These are phyloP conservation scores for Drosophila neotestacea DNA, from an alignment of 2,888 invertebrate species.

Conservation along the genomic window DNA sequence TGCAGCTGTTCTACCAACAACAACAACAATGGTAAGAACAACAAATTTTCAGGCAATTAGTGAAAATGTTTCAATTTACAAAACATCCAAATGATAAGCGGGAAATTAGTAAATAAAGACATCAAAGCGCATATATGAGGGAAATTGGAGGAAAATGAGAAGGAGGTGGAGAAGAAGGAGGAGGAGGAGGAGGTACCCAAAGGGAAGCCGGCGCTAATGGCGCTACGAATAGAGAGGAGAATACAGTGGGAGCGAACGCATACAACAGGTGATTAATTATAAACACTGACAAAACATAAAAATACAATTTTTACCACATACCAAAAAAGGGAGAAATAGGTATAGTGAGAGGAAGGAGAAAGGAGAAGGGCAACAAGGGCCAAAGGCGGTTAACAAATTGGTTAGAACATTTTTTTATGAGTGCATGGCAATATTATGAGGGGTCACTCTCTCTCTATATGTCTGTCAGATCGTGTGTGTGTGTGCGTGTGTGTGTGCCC, in stretches of 20 bases:
- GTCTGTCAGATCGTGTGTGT: slow-evolving; percentile 15
- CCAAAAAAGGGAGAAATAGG: slow-evolving; percentile 47
- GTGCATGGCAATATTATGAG: slow-evolving; percentile 51
- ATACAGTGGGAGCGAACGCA: slow-evolving; percentile 44
- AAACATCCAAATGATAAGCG: slow-evolving; percentile 79
- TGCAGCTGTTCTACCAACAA: slow-evolving; percentile 41
- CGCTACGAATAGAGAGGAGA: slow-evolving; percentile 48
- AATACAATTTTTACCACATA: slow-evolving; percentile 76
- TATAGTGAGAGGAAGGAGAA: not conserved
- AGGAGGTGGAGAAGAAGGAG: not conserved
- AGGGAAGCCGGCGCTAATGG: slow-evolving; percentile 78
- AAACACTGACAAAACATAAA: slow-evolving; percentile 82
- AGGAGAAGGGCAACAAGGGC: slow-evolving; percentile 27
- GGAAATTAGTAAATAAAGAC: slow-evolving; percentile 81
- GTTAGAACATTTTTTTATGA: slow-evolving; percentile 74
- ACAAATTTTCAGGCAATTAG: slow-evolving; percentile 80
- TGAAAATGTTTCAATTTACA: slow-evolving; percentile 80
- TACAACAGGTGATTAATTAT: slow-evolving; percentile 82
- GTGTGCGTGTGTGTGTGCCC: slow-evolving; percentile 54
- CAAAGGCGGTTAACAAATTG: slow-evolving; percentile 64
- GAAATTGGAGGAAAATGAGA: slow-evolving; percentile 2
- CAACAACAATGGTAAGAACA: slow-evolving; percentile 41
- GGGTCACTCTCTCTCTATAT: slow-evolving; percentile 32
- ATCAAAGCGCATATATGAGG: slow-evolving; percentile 63
- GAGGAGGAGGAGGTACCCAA: slow-evolving; percentile 19